Percentiles rank a stretch among this genome's conserved stretches.
These are phyloP conservation scores for Heliopora coerulea DNA, from an alignment of 92 coral and sea anemone genomes.

Conservation along the genomic window DNA sequence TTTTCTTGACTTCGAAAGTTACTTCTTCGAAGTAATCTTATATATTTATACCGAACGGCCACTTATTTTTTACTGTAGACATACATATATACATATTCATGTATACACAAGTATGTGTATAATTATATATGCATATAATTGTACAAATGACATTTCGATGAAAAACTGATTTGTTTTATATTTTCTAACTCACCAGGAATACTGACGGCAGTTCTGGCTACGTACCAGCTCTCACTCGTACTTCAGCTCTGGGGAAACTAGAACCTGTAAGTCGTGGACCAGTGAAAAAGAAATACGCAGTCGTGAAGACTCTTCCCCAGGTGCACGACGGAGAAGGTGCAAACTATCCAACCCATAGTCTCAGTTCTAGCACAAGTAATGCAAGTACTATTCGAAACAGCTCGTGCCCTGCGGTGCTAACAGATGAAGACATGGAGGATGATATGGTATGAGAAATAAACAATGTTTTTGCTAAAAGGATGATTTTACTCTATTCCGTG, in stretches of 20 bases:
- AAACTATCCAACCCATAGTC: slow-evolving; percentile 82
- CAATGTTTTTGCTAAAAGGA: no score
- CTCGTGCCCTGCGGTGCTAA: slow-evolving; percentile 72
- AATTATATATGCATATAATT: no score
- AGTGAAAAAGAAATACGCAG: slow-evolving; percentile 90
- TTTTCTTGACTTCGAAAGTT: no score
- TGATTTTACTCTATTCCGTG: no score
- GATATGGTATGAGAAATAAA: slow-evolving; percentile 28
- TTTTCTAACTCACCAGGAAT: background rate
- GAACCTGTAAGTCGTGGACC: slow-evolving; percentile 72
- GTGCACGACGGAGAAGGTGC: slow-evolving; percentile 60
- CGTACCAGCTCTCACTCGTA: slow-evolving; percentile 88
- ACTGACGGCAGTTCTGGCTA: slow-evolving; percentile 47
- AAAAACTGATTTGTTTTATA: no score
- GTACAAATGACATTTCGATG: no score
- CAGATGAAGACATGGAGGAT: slow-evolving; percentile 75
- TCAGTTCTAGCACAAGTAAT: slow-evolving; percentile 93
- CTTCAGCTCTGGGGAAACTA: slow-evolving; percentile 69
- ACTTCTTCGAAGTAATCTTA: no score
- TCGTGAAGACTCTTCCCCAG: slow-evolving; percentile 90
- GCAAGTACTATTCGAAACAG: slow-evolving; percentile 99
- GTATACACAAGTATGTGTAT: no score
- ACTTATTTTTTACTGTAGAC: no score
- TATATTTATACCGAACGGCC: no score
- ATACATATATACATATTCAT: no score